These are phyloP conservation scores for Malacoctenus gilli DNA, from an alignment of 2,797 vertebrate genomes.

Conservation along the genomic window DNA sequence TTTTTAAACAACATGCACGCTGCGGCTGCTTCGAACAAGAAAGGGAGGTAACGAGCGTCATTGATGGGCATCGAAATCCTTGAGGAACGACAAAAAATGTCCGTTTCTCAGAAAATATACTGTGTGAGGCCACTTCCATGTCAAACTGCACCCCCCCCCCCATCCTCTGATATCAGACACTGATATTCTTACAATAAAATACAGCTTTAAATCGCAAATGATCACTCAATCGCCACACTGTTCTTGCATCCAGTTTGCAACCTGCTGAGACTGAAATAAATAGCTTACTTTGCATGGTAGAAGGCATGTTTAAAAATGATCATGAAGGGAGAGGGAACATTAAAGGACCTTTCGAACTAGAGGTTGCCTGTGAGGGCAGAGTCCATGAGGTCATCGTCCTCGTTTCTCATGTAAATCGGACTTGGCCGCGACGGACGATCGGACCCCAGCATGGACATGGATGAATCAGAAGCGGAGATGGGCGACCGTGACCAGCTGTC, in stretches of 20 bases:
- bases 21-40: constrained; percentile 9
- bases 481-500: constrained; percentile 98
- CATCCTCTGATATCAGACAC: constrained; percentile 8
- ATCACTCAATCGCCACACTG: constrained; percentile 20
- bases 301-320: constrained; percentile 48
- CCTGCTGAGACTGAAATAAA: constrained; percentile 63
- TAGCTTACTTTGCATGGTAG: constrained; percentile 57
- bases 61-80: constrained; percentile 9
- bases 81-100: constrained; percentile 28
- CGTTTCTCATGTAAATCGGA: constrained; percentile 92
- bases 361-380: constrained; percentile 94
- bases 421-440: constrained; percentile 90
- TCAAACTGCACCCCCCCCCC: constrained; percentile 27
- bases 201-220: constrained; percentile 31
- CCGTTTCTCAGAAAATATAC: constrained; percentile 42
- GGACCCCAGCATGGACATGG: constrained; percentile 87
- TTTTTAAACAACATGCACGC: constrained; percentile 14
- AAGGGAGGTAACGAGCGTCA: constrained; percentile 28
- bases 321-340: constrained; percentile 4
- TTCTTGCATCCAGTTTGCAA: constrained; percentile 17
- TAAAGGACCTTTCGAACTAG: constrained; percentile 42
- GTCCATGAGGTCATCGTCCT: constrained; percentile 98
- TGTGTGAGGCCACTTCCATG: constrained; percentile 18
- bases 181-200: constrained; percentile 39
- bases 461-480: constrained; percentile 88